These are phyloP conservation scores for Lepisosteus oculatus DNA, from an alignment of 2,113 vertebrate genomes.

Conservation along the genomic window DNA sequence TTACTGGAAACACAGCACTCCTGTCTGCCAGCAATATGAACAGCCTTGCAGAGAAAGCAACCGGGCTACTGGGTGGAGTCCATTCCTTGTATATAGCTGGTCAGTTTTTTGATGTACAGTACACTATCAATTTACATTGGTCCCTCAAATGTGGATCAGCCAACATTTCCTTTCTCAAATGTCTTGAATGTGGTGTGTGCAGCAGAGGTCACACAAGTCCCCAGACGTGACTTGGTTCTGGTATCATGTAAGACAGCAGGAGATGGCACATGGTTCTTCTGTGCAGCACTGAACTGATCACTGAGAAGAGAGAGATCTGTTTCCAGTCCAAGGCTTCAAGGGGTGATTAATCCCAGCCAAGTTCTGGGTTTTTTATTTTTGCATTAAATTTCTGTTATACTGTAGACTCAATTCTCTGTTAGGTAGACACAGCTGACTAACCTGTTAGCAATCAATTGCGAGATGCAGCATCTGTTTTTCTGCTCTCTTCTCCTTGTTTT, in stretches of 20 bases:
- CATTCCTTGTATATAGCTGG: conserved; percentile 25
- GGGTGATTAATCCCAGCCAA: no score
- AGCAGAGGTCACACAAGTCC: conserved; percentile 24
- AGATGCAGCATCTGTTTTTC: conserved; percentile 25
- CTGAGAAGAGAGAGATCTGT: conserved; percentile 15
- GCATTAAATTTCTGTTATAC: no score
- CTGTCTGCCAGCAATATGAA: background rate
- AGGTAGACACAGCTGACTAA: conserved; percentile 40
- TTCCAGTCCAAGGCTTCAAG: conserved; percentile 27
- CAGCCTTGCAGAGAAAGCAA: background rate
- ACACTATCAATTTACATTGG: conserved; percentile 21
- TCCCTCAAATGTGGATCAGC: conserved; percentile 34
- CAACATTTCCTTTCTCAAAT: conserved; percentile 34
- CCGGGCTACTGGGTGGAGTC: background rate
- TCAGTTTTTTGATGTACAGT: conserved; percentile 26
- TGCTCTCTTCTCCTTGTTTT: conserved; percentile 22
- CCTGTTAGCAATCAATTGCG: conserved; percentile 27
- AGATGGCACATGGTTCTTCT: conserved; percentile 33
- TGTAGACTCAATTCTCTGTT: conserved; percentile 16
- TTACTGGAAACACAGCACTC: background rate
- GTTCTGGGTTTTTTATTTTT: no score
- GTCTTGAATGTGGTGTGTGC: conserved; percentile 2
- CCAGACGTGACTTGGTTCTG: conserved; percentile 40
- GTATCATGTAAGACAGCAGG: conserved; percentile 31
- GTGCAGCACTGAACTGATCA: conserved; percentile 19